Base-by-base conservation (phyloP, 2,797 vertebrate genomes). In the Tapirus indicus region DNA sequence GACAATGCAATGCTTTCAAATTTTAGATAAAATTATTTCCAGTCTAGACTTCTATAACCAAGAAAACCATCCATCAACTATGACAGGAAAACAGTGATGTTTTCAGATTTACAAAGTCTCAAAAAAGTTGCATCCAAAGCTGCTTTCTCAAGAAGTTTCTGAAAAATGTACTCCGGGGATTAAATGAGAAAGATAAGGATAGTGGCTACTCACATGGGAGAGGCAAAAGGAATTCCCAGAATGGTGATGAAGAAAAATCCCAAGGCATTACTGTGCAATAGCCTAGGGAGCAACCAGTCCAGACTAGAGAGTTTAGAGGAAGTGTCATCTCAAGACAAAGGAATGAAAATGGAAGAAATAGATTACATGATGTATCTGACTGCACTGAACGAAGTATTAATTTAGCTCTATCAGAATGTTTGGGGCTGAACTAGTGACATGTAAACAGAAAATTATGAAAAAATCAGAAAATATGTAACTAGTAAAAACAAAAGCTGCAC, bases 81-180 rank as follows among this genome's bases (percentile, higher is more conserved):
- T 38, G 32, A 64, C 17, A 62, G 60, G 69, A 71, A 84, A 78
- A 60, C 12, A 64, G 11, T 71, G 44, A 18, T 29, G 71, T 66
- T 84, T 88, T 84, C 64, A 88, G 78, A 84, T 92, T 38, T 74
- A 13, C 60, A 68, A 94, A 41, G 44, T 89, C 38, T 78, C 90
- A 79, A 58, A 79, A 78, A 88, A 18, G 56, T 35, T 78, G 47
- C n/a, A 78, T 93, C 41, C 69, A n/a, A 78, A 78, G 56, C 41
- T 75, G 47, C 25, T 88, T 78, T 88, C 35, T 78, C 8, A 47
- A 54, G 27, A 95, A 95, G 71, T 56, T 72, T 64, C 56, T 35
- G 23, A 74, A 83, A 94, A 13, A 58, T 38, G 32, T 2, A 11
- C 41, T 47, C 74, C 10, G 25, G 35, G 18, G 66, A 86, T 21